Evolutionary conservation across 1,140 invertebrate species (phyloP), one percentile per base, ranked within the genome.

Genomic region (Chrysomallon squamiferum): DNA sequence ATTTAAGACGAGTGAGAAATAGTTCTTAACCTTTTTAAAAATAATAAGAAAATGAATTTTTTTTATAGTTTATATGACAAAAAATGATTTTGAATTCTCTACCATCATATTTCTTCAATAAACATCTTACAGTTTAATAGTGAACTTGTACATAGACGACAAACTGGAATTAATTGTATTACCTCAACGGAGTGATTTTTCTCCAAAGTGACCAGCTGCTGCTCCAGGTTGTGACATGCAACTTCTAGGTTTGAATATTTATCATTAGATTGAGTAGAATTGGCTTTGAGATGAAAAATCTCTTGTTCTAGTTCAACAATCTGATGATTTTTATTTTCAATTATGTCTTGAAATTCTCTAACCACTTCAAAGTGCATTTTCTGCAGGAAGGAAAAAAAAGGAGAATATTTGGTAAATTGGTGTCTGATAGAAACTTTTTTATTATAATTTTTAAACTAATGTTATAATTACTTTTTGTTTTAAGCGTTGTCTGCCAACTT

Each of bases 301-400:
- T 54, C 50, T 18, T 27, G n/a, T 13, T 54, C 50, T 15, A 54
- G 13, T 25, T 30, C 29, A 25, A 27, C 29, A 25, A 54, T 27
- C 22, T 20, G 50, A 20, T 13, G 15, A 18, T 65, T 25, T 41
- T 65, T 65, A 4, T 59, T 45, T 29, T 59, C 22, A 7, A 65
- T 22, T 3, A 30, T 47, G 20, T 18, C 15, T 43, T 65, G 54
- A 25, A 65, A 45, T 7, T 43, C 32, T 20, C 9, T 3, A 18
- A 59, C 20, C 9, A 56, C 54, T 43, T 65, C 57, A 18, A 47
- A 33, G 38, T 65, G 56, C 25, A 59, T 27, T 45, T 65, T 29
- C 64, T 65, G 41, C 13, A 62, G 35, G 38, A 20, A 27, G 38
- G n/a, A 29, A n/a, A 54, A n/a, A 9, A 54, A 22, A 20, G 15